Evolutionary conservation across 2,113 vertebrate genomes (phyloP).

Genomic region (Geococcyx californianus): DNA sequence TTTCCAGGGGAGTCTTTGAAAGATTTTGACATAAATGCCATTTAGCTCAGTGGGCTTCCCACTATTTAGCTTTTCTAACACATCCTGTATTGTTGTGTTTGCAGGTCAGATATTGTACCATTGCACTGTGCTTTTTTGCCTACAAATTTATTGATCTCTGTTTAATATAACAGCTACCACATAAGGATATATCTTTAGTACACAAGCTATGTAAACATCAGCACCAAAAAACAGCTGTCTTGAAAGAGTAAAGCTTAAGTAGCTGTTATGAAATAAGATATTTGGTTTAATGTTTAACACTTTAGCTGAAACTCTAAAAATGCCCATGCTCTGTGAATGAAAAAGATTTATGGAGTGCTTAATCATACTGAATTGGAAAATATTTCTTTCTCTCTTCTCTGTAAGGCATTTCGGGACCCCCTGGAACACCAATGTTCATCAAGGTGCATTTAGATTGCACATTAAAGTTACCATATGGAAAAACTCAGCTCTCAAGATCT

Average conservation of each 20-base stretch:
- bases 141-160: background rate
- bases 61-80: background rate
- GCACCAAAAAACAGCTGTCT: background rate
- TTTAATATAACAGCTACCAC: background rate
- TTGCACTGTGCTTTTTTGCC: background rate
- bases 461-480: background rate
- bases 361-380: background rate
- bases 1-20: background rate
- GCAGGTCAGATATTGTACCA: background rate
- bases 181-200: background rate
- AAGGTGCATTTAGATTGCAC: background rate
- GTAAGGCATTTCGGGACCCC: background rate
- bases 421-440: background rate
- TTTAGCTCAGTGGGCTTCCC: background rate
- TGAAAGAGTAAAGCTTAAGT: background rate
- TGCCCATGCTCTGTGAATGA: background rate
- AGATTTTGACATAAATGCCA: background rate
- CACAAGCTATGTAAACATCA: background rate
- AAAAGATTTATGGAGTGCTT: background rate
- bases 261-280: background rate
- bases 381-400: background rate
- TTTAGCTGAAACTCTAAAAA: background rate
- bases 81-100: background rate
- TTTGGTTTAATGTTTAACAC: background rate
- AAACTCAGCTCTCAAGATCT: background rate